These are phyloP conservation scores for Speoplatyrhinus poulsoni DNA, from an alignment of 2,113 vertebrate species.

Conservation along the genomic window DNA sequence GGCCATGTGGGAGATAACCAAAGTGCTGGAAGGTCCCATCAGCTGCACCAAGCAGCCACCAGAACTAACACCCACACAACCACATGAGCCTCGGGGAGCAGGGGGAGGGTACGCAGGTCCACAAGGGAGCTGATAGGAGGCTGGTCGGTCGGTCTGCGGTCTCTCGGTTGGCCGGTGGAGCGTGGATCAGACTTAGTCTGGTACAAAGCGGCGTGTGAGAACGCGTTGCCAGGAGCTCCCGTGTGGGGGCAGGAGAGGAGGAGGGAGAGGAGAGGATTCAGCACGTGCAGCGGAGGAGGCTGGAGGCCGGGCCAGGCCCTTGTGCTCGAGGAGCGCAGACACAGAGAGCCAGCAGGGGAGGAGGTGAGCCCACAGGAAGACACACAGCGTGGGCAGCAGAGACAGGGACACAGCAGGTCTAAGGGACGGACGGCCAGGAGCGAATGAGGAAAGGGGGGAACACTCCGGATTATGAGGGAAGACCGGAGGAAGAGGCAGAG, in stretches of 20 bases:
- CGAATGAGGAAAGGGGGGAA: background rate
- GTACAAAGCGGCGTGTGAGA: conserved; percentile 17
- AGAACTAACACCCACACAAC: conserved; percentile 12
- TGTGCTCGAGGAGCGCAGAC: conserved; percentile 25
- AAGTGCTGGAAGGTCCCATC: conserved; percentile 61
- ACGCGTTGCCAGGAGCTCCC: conserved; percentile 46
- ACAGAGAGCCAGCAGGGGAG: conserved; percentile 58
- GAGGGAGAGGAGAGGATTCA: conserved; percentile 19
- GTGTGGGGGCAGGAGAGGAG: conserved; percentile 31
- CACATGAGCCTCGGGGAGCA: background rate
- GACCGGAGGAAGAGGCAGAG: background rate
- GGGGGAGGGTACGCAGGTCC: conserved; percentile 1
- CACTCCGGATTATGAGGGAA: background rate
- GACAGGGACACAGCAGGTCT: conserved; percentile 40
- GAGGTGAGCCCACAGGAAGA: conserved; percentile 72
- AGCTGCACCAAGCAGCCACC: conserved; percentile 6
- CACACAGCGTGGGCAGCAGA: conserved; percentile 75
- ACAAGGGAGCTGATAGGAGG: background rate
- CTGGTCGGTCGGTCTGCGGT: conserved; percentile 13
- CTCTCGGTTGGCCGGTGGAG: no score
- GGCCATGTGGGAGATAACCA: conserved; percentile 37
- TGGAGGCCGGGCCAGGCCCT: conserved; percentile 42
- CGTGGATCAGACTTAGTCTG: conserved; percentile 16
- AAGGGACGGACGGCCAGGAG: conserved; percentile 34
- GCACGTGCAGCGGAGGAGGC: conserved; percentile 24